A percentile compares a stretch with the other conserved stretches of the same genome.
Evolutionary conservation across 2,888 invertebrate species (phyloP).

Genomic region (Cephus sareptanus): DNA sequence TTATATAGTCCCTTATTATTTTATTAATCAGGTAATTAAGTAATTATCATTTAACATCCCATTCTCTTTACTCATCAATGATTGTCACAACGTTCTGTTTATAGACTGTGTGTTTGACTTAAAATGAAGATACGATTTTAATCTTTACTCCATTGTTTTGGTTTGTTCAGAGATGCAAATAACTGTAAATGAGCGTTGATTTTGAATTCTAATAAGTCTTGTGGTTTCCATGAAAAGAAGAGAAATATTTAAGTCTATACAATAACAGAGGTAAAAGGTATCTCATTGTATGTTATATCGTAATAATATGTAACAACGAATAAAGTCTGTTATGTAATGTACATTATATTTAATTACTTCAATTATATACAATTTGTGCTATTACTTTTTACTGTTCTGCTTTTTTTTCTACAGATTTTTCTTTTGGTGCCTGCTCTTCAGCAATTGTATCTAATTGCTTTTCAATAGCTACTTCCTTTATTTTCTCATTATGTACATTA

Average conservation of each 20-base stretch:
- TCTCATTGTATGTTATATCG: conserved; percentile 9
- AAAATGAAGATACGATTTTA: too few relatives aligned
- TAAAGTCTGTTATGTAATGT: conserved; percentile 13
- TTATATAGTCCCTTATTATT: too few relatives aligned
- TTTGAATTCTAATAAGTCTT: too few relatives aligned
- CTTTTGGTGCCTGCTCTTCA: neutral
- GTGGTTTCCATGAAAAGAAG: neutral
- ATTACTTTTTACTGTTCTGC: conserved; percentile 1
- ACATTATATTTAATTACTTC: neutral
- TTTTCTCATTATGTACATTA: neutral
- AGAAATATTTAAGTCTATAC: neutral
- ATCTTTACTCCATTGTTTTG: too few relatives aligned
- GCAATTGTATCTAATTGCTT: neutral
- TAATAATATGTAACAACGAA: conserved; percentile 19
- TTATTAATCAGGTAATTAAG: too few relatives aligned
- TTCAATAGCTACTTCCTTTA: neutral
- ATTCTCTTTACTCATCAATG: too few relatives aligned
- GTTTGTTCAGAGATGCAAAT: too few relatives aligned
- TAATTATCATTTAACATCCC: too few relatives aligned
- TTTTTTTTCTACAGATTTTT: neutral
- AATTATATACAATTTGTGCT: neutral
- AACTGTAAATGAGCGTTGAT: too few relatives aligned
- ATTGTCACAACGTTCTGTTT: too few relatives aligned
- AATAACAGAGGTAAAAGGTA: conserved; percentile 2
- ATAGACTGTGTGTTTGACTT: too few relatives aligned